Evolutionary conservation across 2,797 vertebrate genomes (phyloP).

Genomic region (Coreius guichenoti): DNA sequence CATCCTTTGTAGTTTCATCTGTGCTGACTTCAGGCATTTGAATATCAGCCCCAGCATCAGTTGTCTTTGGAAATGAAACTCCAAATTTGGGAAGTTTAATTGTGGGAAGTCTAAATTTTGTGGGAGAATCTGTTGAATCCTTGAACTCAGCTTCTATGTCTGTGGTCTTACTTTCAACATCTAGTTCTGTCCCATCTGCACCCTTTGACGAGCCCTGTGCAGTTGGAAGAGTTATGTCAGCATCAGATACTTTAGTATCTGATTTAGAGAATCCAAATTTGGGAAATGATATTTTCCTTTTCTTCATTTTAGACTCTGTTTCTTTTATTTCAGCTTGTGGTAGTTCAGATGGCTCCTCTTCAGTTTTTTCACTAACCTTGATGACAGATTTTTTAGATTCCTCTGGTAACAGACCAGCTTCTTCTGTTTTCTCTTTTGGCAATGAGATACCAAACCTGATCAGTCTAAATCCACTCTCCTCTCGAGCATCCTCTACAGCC

Average conservation of each 20-base stretch:
- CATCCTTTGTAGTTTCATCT: slow-evolving; percentile 28
- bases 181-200: neutral
- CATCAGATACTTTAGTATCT: slow-evolving; percentile 57
- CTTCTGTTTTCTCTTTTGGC: slow-evolving; percentile 11
- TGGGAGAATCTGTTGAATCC: slow-evolving; percentile 50
- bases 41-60: neutral
- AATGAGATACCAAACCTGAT: slow-evolving; percentile 18
- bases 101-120: slow-evolving; percentile 62
- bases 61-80: slow-evolving; percentile 34
- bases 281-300: slow-evolving; percentile 62
- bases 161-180: slow-evolving; percentile 39
- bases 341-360: slow-evolving; percentile 17
- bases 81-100: slow-evolving; percentile 66
- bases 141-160: slow-evolving; percentile 43
- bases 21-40: fast-evolving
- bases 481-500: neutral
- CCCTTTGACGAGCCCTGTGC: slow-evolving; percentile 29
- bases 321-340: neutral
- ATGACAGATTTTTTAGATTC: slow-evolving; percentile 30
- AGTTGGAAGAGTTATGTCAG: slow-evolving; percentile 54
- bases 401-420: slow-evolving; percentile 18
- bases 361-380: slow-evolving; percentile 19
- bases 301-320: slow-evolving; percentile 37
- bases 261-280: slow-evolving; percentile 62
- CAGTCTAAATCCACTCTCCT: slow-evolving; percentile 8